Percentiles rank a stretch among this genome's conserved stretches.
phyloP scores from a whole-genome alignment of 2,113 vertebrate species.

The Acinonyx jubatus region DNA sequence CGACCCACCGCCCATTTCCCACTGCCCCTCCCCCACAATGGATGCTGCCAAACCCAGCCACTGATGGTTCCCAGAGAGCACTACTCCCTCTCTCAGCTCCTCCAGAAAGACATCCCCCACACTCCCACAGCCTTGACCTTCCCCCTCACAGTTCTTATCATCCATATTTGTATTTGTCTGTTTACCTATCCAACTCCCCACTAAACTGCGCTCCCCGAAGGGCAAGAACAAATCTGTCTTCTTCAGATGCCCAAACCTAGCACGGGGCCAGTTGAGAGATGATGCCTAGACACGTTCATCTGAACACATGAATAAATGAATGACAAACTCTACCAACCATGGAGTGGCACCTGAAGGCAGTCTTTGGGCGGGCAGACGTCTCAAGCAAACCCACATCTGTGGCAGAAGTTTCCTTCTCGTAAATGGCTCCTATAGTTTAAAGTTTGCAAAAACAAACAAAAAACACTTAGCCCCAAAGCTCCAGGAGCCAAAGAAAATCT shows the following conservation, averaged over 20 bases:
- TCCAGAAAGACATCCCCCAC: neutral
- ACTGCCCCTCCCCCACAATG: neutral
- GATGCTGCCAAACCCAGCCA: neutral
- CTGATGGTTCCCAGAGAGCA: neutral
- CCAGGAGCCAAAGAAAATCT: neutral
- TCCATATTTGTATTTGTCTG: neutral
- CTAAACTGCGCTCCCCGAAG: neutral
- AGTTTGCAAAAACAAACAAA: neutral
- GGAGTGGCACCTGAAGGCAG: neutral
- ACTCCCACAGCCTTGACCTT: neutral
- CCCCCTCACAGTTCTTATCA: neutral
- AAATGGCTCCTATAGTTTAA: neutral
- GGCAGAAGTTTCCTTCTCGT: neutral
- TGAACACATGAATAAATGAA: neutral
- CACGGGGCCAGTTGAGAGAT: neutral
- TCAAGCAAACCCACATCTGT: neutral
- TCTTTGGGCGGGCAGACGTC: neutral
- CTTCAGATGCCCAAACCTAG: neutral
- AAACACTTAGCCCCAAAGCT: neutral
- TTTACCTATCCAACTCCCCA: neutral
- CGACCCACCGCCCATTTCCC: neutral
- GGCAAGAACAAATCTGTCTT: neutral
- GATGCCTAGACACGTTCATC: neutral
- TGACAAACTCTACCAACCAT: neutral
- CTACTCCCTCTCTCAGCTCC: neutral